Conservation (phyloP, 2,113 vertebrate species). For the Calyptommatus sinebrachiatus region DNA sequence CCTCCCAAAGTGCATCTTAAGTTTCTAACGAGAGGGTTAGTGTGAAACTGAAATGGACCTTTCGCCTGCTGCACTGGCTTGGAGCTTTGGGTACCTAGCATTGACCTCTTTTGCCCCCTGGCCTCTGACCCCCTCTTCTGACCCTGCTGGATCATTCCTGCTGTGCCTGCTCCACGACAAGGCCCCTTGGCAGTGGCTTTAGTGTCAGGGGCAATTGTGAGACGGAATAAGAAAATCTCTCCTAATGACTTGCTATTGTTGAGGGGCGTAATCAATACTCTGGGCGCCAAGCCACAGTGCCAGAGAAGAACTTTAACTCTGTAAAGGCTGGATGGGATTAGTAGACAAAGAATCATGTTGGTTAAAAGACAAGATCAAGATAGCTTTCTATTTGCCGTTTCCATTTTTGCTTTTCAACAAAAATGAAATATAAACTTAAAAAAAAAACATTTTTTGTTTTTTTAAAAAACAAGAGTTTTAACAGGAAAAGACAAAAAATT, state of each 20-base stretch:
- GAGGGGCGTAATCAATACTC: slow-evolving; percentile 56
- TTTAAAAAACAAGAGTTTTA: too few relatives aligned
- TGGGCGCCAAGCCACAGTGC: slow-evolving; percentile 34
- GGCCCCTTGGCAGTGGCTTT: slow-evolving; percentile 48
- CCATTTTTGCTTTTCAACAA: too few relatives aligned
- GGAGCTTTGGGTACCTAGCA: not conserved
- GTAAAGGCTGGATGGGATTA: slow-evolving; percentile 8
- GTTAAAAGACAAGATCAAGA: not conserved
- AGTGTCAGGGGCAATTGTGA: slow-evolving; percentile 6
- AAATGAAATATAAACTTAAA: too few relatives aligned
- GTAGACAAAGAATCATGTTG: not conserved
- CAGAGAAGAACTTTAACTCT: slow-evolving; percentile 30
- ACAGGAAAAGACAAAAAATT: too few relatives aligned
- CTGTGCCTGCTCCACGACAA: slow-evolving; percentile 51
- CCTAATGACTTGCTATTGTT: slow-evolving; percentile 44
- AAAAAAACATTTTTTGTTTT: too few relatives aligned
- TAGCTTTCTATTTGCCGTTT: too few relatives aligned
- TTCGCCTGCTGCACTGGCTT: slow-evolving; percentile 25
- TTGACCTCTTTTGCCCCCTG: slow-evolving; percentile 59
- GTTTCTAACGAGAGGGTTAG: slow-evolving; percentile 54
- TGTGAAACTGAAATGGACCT: slow-evolving; percentile 45
- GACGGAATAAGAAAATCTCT: slow-evolving; percentile 44
- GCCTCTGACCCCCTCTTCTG: slow-evolving; percentile 55
- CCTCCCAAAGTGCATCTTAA: slow-evolving; percentile 58
- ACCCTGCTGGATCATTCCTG: slow-evolving; percentile 58